A percentile compares a stretch with the other conserved stretches of the same genome.
Evolutionary conservation across 64 coral and sea anemone genomes (phyloP).

Genomic region (Cladopsammia gracilis): DNA sequence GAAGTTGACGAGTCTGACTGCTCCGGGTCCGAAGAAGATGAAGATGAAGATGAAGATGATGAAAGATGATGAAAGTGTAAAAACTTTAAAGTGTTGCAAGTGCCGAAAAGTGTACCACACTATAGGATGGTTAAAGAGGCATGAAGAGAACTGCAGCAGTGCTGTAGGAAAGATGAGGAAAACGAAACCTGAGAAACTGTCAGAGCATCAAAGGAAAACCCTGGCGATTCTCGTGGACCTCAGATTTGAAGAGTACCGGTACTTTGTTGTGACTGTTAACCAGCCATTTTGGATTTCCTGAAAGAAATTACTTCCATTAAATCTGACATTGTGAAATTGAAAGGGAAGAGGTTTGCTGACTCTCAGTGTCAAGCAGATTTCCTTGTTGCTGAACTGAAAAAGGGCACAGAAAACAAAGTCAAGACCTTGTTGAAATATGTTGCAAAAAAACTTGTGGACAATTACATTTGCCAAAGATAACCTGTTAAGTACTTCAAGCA

Average conservation of each 20-base stretch:
- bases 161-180: background rate
- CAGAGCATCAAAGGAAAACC: background rate
- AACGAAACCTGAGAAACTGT: background rate
- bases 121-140: background rate
- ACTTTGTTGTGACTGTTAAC: background rate
- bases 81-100: background rate
- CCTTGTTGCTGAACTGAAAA: background rate
- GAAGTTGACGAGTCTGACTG: too few species aligned
- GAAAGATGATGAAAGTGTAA: too few species aligned
- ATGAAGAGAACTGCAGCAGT: background rate
- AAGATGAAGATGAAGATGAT: too few species aligned
- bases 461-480: background rate
- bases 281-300: background rate
- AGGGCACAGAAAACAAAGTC: background rate
- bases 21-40: too few species aligned
- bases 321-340: background rate
- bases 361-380: background rate
- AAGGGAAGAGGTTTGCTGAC: background rate
- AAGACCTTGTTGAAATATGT: background rate
- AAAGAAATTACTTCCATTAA: background rate
- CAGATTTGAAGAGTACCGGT: background rate
- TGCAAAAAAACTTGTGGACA: background rate
- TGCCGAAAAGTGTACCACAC: background rate
- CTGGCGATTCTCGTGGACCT: background rate
- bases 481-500: background rate